These are phyloP conservation scores for Hemicentrotus pulcherrimus DNA, from an alignment of 35 echinoderm and acorn worm genomes.

Conservation along the genomic window DNA sequence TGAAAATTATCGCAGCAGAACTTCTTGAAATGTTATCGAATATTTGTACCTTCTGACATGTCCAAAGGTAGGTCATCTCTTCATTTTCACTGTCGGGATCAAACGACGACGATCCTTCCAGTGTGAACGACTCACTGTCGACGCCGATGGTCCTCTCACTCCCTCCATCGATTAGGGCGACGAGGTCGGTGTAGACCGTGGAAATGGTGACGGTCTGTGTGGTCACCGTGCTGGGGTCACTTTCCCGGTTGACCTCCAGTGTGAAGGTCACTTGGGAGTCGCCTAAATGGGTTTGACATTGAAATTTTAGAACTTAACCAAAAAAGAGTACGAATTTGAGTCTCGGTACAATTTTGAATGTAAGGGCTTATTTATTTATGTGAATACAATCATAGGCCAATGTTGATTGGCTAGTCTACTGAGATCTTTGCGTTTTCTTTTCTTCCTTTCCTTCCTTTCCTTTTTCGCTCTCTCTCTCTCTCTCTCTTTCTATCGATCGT, in stretches of 20 bases:
- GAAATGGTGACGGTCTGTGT: slow-evolving; percentile 58
- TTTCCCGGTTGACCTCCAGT: slow-evolving; percentile 62
- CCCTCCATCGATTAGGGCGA: slow-evolving; percentile 72
- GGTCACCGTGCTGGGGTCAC: slow-evolving; percentile 53
- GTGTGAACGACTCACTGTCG: slow-evolving; percentile 65
- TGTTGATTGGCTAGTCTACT: no score
- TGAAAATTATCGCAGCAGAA: no score
- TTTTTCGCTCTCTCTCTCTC: no score
- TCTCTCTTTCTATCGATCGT: no score
- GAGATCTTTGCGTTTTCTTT: no score
- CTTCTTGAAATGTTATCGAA: not conserved
- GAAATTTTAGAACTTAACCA: not conserved
- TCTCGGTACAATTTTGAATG: no score
- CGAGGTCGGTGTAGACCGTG: slow-evolving; percentile 65
- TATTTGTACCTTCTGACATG: slow-evolving; percentile 74
- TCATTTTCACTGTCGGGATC: slow-evolving; percentile 81
- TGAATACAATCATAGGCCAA: no score
- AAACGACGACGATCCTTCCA: slow-evolving; percentile 70
- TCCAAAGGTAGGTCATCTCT: slow-evolving; percentile 73
- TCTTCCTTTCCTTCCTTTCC: no score
- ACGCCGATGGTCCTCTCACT: slow-evolving; percentile 77
- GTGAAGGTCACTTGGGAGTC: slow-evolving; percentile 69
- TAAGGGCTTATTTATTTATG: no score
- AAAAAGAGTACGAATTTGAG: no score
- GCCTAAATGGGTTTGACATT: slow-evolving; percentile 39